Evolutionary conservation across 2,888 invertebrate species (phyloP).

Genomic region (Phyllotreta striolata): DNA sequence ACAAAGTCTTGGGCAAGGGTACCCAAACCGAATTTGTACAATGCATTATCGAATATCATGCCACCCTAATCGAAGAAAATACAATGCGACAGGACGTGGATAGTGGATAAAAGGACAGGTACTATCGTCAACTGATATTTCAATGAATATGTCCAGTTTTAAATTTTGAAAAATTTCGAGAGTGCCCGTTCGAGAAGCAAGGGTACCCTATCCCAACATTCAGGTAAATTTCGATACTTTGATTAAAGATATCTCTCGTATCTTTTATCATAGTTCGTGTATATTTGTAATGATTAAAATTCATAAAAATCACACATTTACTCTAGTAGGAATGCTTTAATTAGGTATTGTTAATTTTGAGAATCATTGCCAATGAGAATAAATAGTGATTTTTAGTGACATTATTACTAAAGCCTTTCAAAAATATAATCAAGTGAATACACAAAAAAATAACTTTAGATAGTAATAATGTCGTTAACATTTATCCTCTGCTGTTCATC

Average conservation of each 20-base stretch:
- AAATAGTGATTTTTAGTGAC: no score
- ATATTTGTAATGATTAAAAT: slow-evolving; percentile 1
- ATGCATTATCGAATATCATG: slow-evolving; percentile 19
- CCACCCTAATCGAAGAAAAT: slow-evolving; percentile 34
- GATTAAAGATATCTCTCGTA: slow-evolving; percentile 44
- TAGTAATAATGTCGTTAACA: no score
- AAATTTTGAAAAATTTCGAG: slow-evolving; percentile 52
- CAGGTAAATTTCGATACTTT: slow-evolving; percentile 72
- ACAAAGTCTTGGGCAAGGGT: slow-evolving; percentile 54
- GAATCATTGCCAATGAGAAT: no score
- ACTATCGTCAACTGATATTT: slow-evolving; percentile 39
- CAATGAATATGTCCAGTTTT: slow-evolving; percentile 9
- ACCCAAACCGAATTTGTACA: slow-evolving; percentile 50
- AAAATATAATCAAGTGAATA: no score
- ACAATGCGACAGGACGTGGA: slow-evolving; percentile 34
- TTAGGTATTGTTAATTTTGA: not conserved
- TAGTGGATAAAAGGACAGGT: slow-evolving; percentile 51
- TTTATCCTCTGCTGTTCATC: no score
- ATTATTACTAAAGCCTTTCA: no score
- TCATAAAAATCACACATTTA: slow-evolving; percentile 6
- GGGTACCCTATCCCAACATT: slow-evolving; percentile 99
- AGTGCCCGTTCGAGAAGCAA: slow-evolving; percentile 66
- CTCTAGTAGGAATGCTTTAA: not conserved
- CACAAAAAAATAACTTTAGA: no score
- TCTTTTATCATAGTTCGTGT: slow-evolving; percentile 46